Evolutionary conservation across 2,888 invertebrate genomes (phyloP), one percentile per base, ranked within the genome.

Genomic region (Orthosia gracilis): DNA sequence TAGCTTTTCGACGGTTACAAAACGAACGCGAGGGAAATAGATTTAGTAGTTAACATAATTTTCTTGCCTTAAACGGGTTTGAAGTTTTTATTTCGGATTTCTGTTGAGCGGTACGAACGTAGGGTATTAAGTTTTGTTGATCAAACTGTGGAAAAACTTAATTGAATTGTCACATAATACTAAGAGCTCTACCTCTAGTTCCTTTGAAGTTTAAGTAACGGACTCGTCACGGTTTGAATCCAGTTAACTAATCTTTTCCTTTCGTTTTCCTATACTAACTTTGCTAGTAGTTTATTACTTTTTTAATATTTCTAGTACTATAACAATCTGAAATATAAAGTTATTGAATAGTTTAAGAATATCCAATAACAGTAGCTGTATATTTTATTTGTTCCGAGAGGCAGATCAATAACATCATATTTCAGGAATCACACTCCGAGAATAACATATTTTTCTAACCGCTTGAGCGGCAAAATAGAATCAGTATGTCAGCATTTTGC

Each of bases 391-490:
- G 69, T 82, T 66, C 72, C 66, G 47, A 61, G 66, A 71, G 73
- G 76, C 75, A 40, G 86, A 87, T 89, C 87, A 89, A 89, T 90
- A 88, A 83, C 83, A 85, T 88, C 84, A 89, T 89, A 91, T 89
- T 87, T 89, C 88, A 90, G 79, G 85, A 87, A 83, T 70, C 80
- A 80, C 84, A 85, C 85, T 85, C 78, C 82, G 85, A 89, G 89
- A 91, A 91, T 88, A 92, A 92, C 91, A 92, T 92, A 91, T 92
- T 92, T 91, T 92, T 90, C 82, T 83, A 79, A 83, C 85, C 88
- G 89, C 89, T 85, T 86, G 84, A 84, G 82, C 80, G 76, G 83
- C 89, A 86, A 89, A 91, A 92, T 88, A 88, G 88, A 90, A 89
- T 89, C 84, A 81, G 80, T 88, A 86, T 80, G 91, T 93, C 92